These are phyloP conservation scores for Hyppa rectilinea DNA, from an alignment of 2,888 invertebrate species.

Conservation along the genomic window DNA sequence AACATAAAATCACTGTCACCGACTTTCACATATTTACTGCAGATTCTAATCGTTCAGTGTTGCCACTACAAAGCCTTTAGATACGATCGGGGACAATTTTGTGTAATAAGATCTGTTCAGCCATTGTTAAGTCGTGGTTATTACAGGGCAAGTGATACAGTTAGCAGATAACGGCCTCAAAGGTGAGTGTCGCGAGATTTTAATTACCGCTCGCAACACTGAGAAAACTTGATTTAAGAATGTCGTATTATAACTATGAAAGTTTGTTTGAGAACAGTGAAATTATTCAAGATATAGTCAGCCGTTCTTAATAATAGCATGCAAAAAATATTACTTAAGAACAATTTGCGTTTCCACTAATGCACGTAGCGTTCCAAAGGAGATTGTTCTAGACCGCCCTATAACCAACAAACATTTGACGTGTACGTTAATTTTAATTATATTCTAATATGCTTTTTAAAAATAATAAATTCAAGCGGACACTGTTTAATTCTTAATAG, in stretches of 20 bases:
- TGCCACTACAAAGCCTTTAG: conserved; percentile 62
- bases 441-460: too few species aligned
- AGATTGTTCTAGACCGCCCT: too few species aligned
- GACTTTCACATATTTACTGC: conserved; percentile 64
- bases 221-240: conserved; percentile 34
- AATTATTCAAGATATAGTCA: conserved; percentile 24
- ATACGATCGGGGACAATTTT: conserved; percentile 67
- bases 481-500: too few species aligned
- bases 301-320: conserved; percentile 14
- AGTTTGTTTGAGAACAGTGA: conserved; percentile 32
- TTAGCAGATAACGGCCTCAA: conserved; percentile 52
- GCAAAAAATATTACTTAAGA: conserved; percentile 24
- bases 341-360: conserved; percentile 20
- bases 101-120: conserved; percentile 63
- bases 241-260: conserved; percentile 8
- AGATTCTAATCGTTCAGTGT: conserved; percentile 56
- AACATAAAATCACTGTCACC: conserved; percentile 45
- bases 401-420: too few species aligned
- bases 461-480: too few species aligned
- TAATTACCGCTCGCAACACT: conserved; percentile 56
- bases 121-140: conserved; percentile 60
- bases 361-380: conserved; percentile 27
- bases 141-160: conserved; percentile 52
- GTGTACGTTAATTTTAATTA: too few species aligned
- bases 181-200: conserved; percentile 56